Evolutionary conservation across 2,797 vertebrate genomes (phyloP).

Genomic region (Sebastes jordani): DNA sequence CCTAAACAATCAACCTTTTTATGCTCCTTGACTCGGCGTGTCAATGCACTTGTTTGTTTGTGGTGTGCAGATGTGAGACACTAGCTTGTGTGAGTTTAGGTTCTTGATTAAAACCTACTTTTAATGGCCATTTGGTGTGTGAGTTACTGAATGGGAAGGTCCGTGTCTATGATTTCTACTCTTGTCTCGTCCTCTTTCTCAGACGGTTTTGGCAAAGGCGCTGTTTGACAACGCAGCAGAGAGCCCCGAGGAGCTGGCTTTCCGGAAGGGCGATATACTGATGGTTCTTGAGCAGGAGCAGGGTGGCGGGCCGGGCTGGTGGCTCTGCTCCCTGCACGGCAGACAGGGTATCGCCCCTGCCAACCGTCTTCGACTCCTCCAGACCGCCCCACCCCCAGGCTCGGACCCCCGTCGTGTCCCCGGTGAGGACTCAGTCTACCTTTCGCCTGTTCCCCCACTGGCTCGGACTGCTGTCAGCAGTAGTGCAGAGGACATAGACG

Average conservation of each 20-base stretch:
- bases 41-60: slow-evolving; percentile 65
- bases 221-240: slow-evolving; percentile 93
- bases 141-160: background rate
- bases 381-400: slow-evolving; percentile 65
- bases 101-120: slow-evolving; percentile 26
- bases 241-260: slow-evolving; percentile 92
- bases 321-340: slow-evolving; percentile 92
- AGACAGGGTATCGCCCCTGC: slow-evolving; percentile 92
- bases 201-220: slow-evolving; percentile 92
- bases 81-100: slow-evolving; percentile 7
- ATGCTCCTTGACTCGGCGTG: slow-evolving; percentile 21
- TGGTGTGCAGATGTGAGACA: slow-evolving; percentile 32
- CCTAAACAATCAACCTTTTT: slow-evolving; percentile 58
- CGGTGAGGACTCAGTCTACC: slow-evolving; percentile 79
- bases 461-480: slow-evolving; percentile 27
- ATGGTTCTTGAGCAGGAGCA: slow-evolving; percentile 90
- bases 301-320: slow-evolving; percentile 86
- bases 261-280: slow-evolving; percentile 91
- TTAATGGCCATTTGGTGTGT: background rate
- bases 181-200: slow-evolving; percentile 14
- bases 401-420: slow-evolving; percentile 50
- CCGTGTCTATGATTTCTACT: background rate
- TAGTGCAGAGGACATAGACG: slow-evolving; percentile 69
- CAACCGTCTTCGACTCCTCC: slow-evolving; percentile 90
- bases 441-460: slow-evolving; percentile 64